Percentiles rank a stretch among this genome's conserved stretches.
Evolutionary conservation across 2,888 invertebrate genomes (phyloP).

Genomic region (Yponomeuta evonymella): DNA sequence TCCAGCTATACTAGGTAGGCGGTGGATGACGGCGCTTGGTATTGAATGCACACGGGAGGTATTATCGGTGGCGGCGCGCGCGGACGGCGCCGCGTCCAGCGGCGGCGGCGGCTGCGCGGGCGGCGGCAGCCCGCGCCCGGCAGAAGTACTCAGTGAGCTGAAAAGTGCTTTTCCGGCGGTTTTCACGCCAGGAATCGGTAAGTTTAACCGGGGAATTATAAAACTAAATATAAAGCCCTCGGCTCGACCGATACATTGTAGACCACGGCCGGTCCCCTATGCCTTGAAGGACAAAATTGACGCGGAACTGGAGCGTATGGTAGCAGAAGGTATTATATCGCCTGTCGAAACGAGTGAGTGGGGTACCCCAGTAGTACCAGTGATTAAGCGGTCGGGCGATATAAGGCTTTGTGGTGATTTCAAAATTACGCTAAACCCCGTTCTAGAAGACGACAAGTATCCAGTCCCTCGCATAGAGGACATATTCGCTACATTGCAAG

Average conservation of each 20-base stretch:
- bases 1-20: background rate
- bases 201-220: background rate
- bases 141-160: background rate
- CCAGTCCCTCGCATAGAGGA: slow-evolving; percentile 9
- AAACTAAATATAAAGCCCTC: background rate
- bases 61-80: background rate
- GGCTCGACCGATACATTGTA: background rate
- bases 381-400: slow-evolving; percentile 4
- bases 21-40: background rate
- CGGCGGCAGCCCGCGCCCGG: background rate
- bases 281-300: background rate
- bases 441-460: slow-evolving; percentile 8
- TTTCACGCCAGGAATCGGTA: background rate
- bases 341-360: slow-evolving; percentile 3
- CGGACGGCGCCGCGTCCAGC: too few relatives aligned
- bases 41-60: background rate
- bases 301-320: background rate
- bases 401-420: too few relatives aligned
- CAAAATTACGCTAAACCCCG: slow-evolving; percentile 9
- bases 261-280: background rate
- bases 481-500: too few relatives aligned
- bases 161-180: background rate
- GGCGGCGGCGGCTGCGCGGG: background rate
- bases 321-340: background rate
- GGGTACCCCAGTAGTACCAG: slow-evolving; percentile 10